Evolutionary conservation across 2,888 invertebrate species (phyloP), one percentile per base, ranked within the genome.

Genomic region (Halictus quadricinctus): DNA sequence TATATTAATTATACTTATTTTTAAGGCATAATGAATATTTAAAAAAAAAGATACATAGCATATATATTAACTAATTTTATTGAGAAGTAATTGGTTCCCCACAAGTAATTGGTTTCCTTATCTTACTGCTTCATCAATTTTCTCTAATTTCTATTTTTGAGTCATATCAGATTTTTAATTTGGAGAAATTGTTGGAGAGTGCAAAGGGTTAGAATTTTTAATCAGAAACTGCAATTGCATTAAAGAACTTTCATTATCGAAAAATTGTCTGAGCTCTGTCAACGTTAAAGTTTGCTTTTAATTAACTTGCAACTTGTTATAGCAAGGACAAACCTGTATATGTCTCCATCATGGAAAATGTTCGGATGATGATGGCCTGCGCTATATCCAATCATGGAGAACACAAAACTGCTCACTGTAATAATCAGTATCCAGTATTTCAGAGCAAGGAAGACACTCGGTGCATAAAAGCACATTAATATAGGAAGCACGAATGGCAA

Each of bases 301-400:
- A 36, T 36, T 36, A 36, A 36, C 36, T 36, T 3, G n/a, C 13
- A 48, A 48, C 13, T 0, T 48, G 13, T 48, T 3, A 13, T 48
- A 10, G 10, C 8, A 10, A n/a, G 18, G n/a, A 69, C 84, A 13
- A 18, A 97, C 97, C 96, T 95, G 64, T 96, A 95, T 76, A 96
- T 94, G 93, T 98, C 98, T 3, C 97, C 97, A 91, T 97, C 97
- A 92, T 97, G 97, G 91, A 97, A 97, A 82, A 97, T 96, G 54
- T 96, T 96, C 1, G 97, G 97, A 93, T 97, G 97, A 92, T 97
- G 97, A 95, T 98, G 98, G 1, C 96, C 97, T 0, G 97, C 97
- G 92, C 96, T 97, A 1, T 97, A 91, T 2, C 96, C 97, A 81
- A 97, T 96, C 1, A 96, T 89, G 21, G 94, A 95, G 91, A 97